Base-by-base conservation (phyloP, 30 jellyfish, hydroid and myxozoan genomes). In the Chironex yamaguchii region DNA sequence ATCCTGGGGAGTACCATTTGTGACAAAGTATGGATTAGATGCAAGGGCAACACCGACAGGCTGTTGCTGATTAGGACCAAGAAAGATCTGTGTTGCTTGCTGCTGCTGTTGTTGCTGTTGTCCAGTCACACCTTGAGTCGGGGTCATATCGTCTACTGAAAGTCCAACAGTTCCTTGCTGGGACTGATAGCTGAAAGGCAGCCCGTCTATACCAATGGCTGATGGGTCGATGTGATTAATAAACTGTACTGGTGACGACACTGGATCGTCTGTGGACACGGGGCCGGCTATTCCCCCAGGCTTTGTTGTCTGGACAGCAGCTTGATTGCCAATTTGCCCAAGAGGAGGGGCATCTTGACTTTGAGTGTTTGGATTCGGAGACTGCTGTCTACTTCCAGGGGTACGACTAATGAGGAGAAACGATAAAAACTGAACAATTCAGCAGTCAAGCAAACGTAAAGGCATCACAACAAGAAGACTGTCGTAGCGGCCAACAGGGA, bases 201-300 rank as follows among this genome's bases (percentile, higher is more conserved):
- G 48, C 0, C 80, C 79, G 23, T 79, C 88, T 0, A 88, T 88
- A 2, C 96, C 96, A 67, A 88, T 77, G 11, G 96, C 90, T 36
- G 87, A 66, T 20, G 89, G 81, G 26, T 88, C 96, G 1, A 70
- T 79, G 14, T 77, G 89, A 17, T 90, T 77, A 21, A 78, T 88
- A 51, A 88, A 82, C 73, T 84, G 99, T 3, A 94, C 97, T 0
- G 99, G 99, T 4, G 99, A 94, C 34, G 97, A 82, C 9, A 94
- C 96, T 50, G 82, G 82, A 23, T 89, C 82, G 13, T 87, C 94
- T 23, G 95, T 29, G 0, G 96, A 35, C 1, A 49, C 24, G n/a
- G 96, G 14, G 12, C 78, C 34, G 36, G 32, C 77, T 42, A 42
- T 42, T 69, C 92, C 69, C 23, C 68, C 71, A 23, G 76, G 24